A percentile compares a stretch with the other conserved stretches of the same genome.
Evolutionary conservation across 2,113 vertebrate genomes (phyloP).

Genomic region (Herpailurus yagouaroundi): DNA sequence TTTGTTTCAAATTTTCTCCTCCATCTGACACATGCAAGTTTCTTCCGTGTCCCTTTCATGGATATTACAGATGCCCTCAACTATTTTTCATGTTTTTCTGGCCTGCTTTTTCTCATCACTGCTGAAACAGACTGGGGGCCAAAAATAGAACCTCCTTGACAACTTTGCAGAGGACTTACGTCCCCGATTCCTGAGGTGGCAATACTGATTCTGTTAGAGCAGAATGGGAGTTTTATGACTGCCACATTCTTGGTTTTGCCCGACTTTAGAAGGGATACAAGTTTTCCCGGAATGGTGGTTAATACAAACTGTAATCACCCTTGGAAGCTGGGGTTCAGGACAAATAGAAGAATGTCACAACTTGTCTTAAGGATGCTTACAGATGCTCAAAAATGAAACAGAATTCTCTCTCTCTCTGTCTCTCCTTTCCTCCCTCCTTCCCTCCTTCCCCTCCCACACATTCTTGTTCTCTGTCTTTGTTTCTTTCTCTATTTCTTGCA

Average conservation of each 20-base stretch:
- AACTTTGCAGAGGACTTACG: constrained; percentile 40
- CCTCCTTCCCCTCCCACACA: neutral
- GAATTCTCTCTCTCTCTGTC: neutral
- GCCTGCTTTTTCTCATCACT: constrained; percentile 49
- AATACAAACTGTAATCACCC: neutral
- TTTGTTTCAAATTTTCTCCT: constrained; percentile 73
- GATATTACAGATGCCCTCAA: constrained; percentile 61
- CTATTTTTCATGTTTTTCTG: constrained; percentile 54
- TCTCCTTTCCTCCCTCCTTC: neutral
- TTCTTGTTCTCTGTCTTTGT: neutral
- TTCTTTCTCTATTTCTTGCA: neutral
- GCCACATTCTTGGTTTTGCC: constrained; percentile 37
- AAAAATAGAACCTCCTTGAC: constrained; percentile 77
- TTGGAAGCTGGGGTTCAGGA: neutral
- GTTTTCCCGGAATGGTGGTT: neutral
- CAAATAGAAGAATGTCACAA: neutral
- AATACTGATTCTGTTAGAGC: neutral
- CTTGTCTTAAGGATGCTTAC: neutral
- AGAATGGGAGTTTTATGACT: constrained; percentile 30
- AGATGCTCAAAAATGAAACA: neutral
- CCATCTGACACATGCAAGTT: constrained; percentile 50
- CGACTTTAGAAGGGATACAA: constrained; percentile 43
- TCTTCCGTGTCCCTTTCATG: constrained; percentile 20
- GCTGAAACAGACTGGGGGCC: constrained; percentile 68
- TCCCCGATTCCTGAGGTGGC: neutral